Conservation (phyloP, 2,113 vertebrate genomes). For the Collichthys lucidus region DNA sequence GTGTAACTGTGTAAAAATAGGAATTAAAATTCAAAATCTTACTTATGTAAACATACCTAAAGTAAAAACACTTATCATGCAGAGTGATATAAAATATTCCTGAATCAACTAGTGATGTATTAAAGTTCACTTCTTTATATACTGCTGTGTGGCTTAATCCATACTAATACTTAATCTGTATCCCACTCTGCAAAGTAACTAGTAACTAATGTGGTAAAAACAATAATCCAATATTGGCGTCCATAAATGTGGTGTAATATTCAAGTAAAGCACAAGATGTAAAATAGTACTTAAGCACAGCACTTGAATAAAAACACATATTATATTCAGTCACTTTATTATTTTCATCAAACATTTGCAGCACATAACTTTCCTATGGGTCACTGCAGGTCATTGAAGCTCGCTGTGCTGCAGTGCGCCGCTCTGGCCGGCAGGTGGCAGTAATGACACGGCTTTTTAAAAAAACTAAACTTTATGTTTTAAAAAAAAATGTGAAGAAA, state of each 20-base stretch:
- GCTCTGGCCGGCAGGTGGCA: slow-evolving; percentile 29
- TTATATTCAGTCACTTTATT: background rate
- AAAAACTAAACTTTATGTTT: slow-evolving; percentile 4
- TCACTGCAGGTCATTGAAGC: too few species aligned
- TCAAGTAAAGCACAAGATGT: too few species aligned
- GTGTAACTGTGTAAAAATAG: too few species aligned
- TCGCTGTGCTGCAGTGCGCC: background rate
- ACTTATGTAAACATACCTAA: too few species aligned
- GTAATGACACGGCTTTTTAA: background rate
- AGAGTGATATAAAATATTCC: too few species aligned
- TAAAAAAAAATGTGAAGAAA: slow-evolving; percentile 6
- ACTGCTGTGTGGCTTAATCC: too few species aligned
- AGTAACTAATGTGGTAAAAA: background rate
- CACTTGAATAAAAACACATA: background rate
- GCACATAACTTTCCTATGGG: background rate
- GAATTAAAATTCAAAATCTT: too few species aligned
- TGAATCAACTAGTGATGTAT: too few species aligned
- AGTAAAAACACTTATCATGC: too few species aligned
- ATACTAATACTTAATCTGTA: too few species aligned
- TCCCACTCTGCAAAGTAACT: background rate
- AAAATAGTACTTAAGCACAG: background rate
- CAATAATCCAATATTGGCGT: background rate
- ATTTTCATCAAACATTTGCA: background rate
- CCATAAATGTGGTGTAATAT: too few species aligned
- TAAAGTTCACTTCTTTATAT: too few species aligned